Evolutionary conservation across 2,888 invertebrate species (phyloP).

Genomic region (Andrena bicolor): DNA sequence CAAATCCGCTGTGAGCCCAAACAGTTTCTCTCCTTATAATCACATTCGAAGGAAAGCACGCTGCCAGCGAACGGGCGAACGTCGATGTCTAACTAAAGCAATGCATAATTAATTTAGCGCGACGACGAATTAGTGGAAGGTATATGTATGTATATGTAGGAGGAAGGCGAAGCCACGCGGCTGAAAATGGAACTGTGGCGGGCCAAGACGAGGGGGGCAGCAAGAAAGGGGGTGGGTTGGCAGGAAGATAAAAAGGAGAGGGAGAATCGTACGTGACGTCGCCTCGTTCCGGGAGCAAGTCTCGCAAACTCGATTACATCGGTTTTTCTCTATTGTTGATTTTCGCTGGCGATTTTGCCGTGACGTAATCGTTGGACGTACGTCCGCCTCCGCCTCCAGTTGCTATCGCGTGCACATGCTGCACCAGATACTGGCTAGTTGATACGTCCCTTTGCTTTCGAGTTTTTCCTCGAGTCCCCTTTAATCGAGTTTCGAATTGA

Average conservation of each 20-base stretch:
- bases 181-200: not conserved
- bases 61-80: constrained; percentile 45
- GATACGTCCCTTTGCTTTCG: constrained; percentile 40
- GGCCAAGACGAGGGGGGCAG: not conserved
- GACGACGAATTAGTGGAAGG: constrained; percentile 57
- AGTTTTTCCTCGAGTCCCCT: constrained; percentile 12
- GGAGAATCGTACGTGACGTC: constrained; percentile 66
- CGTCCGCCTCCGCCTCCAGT: constrained; percentile 22
- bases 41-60: constrained; percentile 46
- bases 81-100: constrained; percentile 61
- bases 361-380: constrained; percentile 65
- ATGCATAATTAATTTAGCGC: constrained; percentile 72
- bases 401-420: constrained; percentile 17
- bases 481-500: constrained; percentile 34
- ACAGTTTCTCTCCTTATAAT: constrained; percentile 58
- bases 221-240: not conserved
- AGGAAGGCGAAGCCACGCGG: constrained; percentile 3
- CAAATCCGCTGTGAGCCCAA: constrained; percentile 52
- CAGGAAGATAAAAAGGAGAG: constrained; percentile 12
- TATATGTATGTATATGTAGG: not conserved
- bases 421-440: constrained; percentile 8
- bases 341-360: constrained; percentile 73
- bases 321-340: constrained; percentile 71
- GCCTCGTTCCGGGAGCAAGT: constrained; percentile 65
- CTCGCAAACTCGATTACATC: constrained; percentile 72